phyloP scores from a whole-genome alignment of 2,113 vertebrate genomes.

The Hippocampus barbouri region DNA sequence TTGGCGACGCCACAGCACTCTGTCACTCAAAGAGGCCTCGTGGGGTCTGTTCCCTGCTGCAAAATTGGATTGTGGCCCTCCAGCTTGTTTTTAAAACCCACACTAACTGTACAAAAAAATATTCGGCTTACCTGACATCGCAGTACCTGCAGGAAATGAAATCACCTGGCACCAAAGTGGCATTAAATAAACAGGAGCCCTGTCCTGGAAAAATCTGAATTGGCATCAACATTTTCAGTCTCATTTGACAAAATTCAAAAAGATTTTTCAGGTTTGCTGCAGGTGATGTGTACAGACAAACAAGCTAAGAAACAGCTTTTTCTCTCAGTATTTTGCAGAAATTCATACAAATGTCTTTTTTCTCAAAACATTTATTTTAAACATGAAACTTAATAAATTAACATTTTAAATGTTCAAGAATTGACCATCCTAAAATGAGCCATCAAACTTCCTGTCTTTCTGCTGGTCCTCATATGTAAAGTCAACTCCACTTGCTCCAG shows the following conservation, averaged over 20 bases:
- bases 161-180: not conserved
- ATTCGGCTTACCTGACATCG: not conserved
- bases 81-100: not conserved
- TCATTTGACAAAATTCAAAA: too few species aligned
- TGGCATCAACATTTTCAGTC: too few species aligned
- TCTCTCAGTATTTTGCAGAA: not conserved
- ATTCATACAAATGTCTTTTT: not conserved
- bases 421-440: not conserved
- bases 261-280: not conserved
- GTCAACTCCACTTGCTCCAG: too few species aligned
- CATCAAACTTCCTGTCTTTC: not conserved
- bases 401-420: not conserved
- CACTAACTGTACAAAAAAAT: not conserved
- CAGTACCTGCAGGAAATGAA: not conserved
- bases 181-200: not conserved
- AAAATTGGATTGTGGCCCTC: not conserved
- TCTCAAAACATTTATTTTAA: not conserved
- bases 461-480: not conserved
- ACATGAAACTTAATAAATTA: not conserved
- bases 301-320: too few species aligned
- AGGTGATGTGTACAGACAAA: not conserved
- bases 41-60: not conserved
- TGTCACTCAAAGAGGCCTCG: not conserved
- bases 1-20: constrained; percentile 56
- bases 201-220: not conserved